Evolutionary conservation across 2,797 vertebrate genomes (phyloP).

Genomic region (Brachyrhaphis roseni): DNA sequence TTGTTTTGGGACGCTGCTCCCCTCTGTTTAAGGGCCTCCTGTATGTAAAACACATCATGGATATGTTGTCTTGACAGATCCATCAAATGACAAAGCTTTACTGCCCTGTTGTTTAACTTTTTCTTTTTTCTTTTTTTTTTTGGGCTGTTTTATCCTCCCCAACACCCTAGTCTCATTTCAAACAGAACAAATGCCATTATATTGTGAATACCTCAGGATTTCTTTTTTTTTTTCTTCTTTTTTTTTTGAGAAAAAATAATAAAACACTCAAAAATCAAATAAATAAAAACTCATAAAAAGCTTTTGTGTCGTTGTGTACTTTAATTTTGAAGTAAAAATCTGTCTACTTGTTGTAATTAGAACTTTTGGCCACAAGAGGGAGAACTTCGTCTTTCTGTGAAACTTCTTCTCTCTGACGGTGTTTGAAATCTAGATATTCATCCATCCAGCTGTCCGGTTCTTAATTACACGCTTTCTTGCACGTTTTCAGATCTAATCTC

Average conservation of each 20-base stretch:
- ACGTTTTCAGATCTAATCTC: background rate
- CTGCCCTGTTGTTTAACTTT: conserved; percentile 40
- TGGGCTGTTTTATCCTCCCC: conserved; percentile 50
- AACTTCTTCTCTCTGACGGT: background rate
- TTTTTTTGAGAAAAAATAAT: conserved; percentile 79
- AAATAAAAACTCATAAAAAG: conserved; percentile 75
- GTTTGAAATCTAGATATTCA: background rate
- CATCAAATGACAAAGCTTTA: conserved; percentile 70
- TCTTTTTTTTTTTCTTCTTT: conserved; percentile 81
- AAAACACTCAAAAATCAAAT: conserved; percentile 82
- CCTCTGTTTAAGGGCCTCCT: conserved; percentile 41
- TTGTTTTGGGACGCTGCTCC: conserved; percentile 15
- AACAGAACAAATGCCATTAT: conserved; percentile 86
- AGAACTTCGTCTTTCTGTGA: background rate
- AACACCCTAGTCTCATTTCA: conserved; percentile 70
- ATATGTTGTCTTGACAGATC: conserved; percentile 53
- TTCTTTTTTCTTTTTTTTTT: conserved; percentile 47
- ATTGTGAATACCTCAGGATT: conserved; percentile 89
- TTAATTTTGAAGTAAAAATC: background rate
- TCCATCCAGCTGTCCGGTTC: background rate
- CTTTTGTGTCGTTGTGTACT: conserved; percentile 7
- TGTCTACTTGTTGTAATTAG: background rate
- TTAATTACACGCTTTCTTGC: background rate
- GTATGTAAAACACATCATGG: conserved; percentile 52
- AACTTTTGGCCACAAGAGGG: background rate